A percentile compares a stretch with the other conserved stretches of the same genome.
Conservation (phyloP, 2,113 vertebrate genomes). For the Psephotus haematonotus region DNA sequence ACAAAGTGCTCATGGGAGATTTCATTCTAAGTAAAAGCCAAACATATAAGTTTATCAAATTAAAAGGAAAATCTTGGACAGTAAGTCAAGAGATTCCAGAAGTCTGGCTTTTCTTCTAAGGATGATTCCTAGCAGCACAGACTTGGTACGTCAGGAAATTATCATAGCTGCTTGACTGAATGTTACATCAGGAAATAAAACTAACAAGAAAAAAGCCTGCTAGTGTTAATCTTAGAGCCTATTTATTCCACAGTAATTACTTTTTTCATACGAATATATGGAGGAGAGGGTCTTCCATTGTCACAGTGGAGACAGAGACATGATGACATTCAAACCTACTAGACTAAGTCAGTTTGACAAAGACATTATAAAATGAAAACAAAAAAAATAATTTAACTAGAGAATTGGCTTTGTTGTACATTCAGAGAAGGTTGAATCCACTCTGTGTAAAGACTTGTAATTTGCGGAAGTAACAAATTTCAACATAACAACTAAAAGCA, state of each 20-base stretch:
- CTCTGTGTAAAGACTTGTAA: neutral
- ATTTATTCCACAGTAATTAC: neutral
- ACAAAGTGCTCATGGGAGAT: neutral
- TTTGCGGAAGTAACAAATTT: neutral
- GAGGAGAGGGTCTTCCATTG: fast-evolving
- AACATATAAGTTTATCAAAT: neutral
- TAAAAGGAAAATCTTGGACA: neutral
- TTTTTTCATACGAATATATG: neutral
- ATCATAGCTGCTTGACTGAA: neutral
- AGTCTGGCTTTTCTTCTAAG: neutral
- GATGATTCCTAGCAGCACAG: neutral
- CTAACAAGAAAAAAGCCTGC: neutral
- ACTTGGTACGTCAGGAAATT: neutral
- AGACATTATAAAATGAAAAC: neutral
- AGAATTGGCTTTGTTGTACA: neutral
- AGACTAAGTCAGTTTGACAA: neutral
- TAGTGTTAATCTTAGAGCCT: neutral
- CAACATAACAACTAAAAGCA: neutral
- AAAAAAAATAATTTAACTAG: neutral
- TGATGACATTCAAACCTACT: neutral
- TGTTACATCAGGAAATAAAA: neutral
- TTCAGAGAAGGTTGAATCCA: neutral
- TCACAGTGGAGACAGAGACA: neutral
- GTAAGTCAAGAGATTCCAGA: neutral
- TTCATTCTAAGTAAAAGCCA: neutral